Base-by-base conservation (phyloP, 1,140 invertebrate genomes). In the Orchestia grillus region DNA sequence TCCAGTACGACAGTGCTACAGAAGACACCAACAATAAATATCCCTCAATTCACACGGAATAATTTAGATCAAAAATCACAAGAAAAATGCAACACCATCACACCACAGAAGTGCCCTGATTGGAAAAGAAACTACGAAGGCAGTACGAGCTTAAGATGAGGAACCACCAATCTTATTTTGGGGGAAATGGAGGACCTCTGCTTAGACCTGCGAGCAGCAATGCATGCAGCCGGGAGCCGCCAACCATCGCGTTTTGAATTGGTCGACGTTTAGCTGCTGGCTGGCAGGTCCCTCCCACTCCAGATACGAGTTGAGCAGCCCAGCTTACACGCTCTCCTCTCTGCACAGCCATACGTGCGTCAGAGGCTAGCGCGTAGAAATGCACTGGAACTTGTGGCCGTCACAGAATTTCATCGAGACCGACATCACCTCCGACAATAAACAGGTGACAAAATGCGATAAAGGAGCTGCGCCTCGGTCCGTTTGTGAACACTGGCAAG, bases 401-500 rank as follows among this genome's bases (percentile, higher is more conserved):
- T 44, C 88, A 41, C 88, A 11, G 0, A 90, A 90, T 90, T 19
- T 90, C 43, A 42, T 90, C 3, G 4, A 90, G 11, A 6, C 3
- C 15, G 88, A 41, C n/a, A 28, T 11, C 41, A 90, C 88, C n/a
- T 41, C 88, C 42, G n/a, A 90, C 15, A 90, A 90, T 90, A 28
- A 44, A 90, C n/a, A 90, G 43, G 88, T 90, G 88, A 16, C 41
- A 90, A 90, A 87, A 42, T 15, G 43, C 88, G 42, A 41, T 90
- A 41, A 90, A 90, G 1, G 62, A 77, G 28, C 62, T 23, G 62
- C 1, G 62, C 62, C 36, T n/a, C 1, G 36, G 36, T 15, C 15
- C 11, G 62, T 36, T 77, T 77, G 62, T 90, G 88, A 90, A 90
- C 43, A 44, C 92, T 45, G 44, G 92, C 92, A 94, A 90, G 44